Evolutionary conservation across 2,888 invertebrate genomes (phyloP).

Genomic region (Neoitamus cyanurus): DNA sequence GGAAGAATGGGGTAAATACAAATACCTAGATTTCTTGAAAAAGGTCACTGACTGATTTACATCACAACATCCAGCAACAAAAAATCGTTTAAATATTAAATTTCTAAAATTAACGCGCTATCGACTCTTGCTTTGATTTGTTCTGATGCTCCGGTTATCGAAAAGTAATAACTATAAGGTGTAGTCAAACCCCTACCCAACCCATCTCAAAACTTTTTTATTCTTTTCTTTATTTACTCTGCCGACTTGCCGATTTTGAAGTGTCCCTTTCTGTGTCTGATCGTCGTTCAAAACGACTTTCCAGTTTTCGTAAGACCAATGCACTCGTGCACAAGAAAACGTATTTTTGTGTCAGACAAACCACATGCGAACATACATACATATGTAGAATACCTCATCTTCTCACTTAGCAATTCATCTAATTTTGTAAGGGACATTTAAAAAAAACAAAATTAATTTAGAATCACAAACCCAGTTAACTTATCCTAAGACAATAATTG

Average conservation of each 20-base stretch:
- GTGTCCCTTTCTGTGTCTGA: not conserved
- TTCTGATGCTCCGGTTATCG: not conserved
- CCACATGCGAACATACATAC: not conserved
- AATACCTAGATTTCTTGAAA: not conserved
- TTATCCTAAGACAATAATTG: no score
- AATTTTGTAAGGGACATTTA: no score
- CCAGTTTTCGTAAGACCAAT: not conserved
- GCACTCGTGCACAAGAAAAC: not conserved
- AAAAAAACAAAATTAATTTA: no score
- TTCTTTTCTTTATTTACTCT: not conserved
- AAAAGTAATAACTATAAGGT: not conserved
- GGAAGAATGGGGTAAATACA: not conserved
- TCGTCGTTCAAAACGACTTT: not conserved
- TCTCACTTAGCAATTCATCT: no score
- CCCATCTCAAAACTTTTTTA: not conserved
- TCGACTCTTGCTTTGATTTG: not conserved
- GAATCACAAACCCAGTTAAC: no score
- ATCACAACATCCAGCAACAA: not conserved
- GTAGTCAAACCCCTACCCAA: not conserved
- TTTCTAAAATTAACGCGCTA: not conserved
- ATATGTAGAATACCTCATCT: no score
- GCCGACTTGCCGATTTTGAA: not conserved
- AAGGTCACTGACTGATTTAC: slow-evolving; percentile 5
- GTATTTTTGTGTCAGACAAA: not conserved
- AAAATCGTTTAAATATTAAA: slow-evolving; percentile 4